These are phyloP conservation scores for Drosophila niveifrons DNA, from an alignment of 2,888 invertebrate genomes.

Conservation along the genomic window DNA sequence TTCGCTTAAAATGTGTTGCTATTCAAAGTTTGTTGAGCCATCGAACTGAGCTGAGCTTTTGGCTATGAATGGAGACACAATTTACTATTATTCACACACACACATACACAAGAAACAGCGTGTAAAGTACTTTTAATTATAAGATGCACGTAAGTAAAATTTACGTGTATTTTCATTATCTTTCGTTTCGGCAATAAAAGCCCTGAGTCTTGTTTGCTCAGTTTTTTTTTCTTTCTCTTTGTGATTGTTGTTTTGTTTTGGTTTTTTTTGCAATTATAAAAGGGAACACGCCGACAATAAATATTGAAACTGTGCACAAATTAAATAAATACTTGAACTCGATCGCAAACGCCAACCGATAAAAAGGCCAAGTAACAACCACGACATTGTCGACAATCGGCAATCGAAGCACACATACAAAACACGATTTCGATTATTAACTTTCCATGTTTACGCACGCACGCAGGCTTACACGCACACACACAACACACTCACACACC, in stretches of 20 bases:
- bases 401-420: slow-evolving; percentile 32
- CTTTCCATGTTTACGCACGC: slow-evolving; percentile 53
- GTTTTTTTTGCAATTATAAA: slow-evolving; percentile 60
- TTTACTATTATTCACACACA: slow-evolving; percentile 17
- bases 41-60: slow-evolving; percentile 38
- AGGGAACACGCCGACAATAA: slow-evolving; percentile 61
- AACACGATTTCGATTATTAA: slow-evolving; percentile 44
- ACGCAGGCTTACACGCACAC: slow-evolving; percentile 29
- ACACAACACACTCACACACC: slow-evolving; percentile 16
- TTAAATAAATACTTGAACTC: slow-evolving; percentile 53
- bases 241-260: slow-evolving; percentile 21
- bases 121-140: slow-evolving; percentile 14
- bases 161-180: slow-evolving; percentile 44
- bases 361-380: slow-evolving; percentile 55
- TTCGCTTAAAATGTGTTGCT: slow-evolving; percentile 36
- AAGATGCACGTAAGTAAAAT: slow-evolving; percentile 30
- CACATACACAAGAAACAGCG: not conserved
- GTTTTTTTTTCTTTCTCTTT: slow-evolving; percentile 20
- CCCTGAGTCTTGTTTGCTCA: slow-evolving; percentile 52
- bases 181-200: slow-evolving; percentile 39
- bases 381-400: slow-evolving; percentile 18
- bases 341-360: slow-evolving; percentile 50
- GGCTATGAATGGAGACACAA: slow-evolving; percentile 37
- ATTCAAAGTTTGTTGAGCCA: slow-evolving; percentile 24
- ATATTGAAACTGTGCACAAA: slow-evolving; percentile 72